Conservation (phyloP, 2,113 vertebrate genomes). For the Carassius carassius region DNA sequence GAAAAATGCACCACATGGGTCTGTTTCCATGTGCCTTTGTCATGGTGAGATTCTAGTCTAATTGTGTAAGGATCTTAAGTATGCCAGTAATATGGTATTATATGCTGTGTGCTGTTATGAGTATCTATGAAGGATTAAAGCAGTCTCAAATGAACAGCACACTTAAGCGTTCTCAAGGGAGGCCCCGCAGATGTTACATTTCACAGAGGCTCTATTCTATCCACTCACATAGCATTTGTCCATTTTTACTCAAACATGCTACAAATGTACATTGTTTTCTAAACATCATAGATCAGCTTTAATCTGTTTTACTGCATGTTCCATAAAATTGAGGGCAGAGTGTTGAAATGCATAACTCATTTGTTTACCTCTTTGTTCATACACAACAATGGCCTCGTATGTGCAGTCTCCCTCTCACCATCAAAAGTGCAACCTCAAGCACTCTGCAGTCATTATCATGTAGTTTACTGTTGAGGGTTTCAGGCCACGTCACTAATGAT, state of each 20-base stretch:
- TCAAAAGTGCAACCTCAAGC: conserved; percentile 11
- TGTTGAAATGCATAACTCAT: background rate
- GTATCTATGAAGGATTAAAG: conserved; percentile 31
- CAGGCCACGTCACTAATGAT: conserved; percentile 25
- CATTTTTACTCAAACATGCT: background rate
- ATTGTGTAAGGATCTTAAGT: conserved; percentile 15
- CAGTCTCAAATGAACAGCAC: conserved; percentile 26
- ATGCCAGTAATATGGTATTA: conserved; percentile 31
- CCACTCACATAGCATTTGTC: background rate
- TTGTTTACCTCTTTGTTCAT: conserved; percentile 51
- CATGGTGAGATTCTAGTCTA: background rate
- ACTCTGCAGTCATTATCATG: conserved; percentile 50
- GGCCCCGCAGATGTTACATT: conserved; percentile 19
- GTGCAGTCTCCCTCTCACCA: conserved; percentile 25
- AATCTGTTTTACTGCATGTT: background rate
- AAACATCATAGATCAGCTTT: background rate
- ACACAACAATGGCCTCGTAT: conserved; percentile 45
- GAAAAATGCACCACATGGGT: background rate
- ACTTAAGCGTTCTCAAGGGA: conserved; percentile 8
- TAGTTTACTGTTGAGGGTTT: conserved; percentile 29
- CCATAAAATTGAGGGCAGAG: conserved; percentile 16
- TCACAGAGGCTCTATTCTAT: conserved; percentile 13
- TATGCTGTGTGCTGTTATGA: conserved; percentile 11
- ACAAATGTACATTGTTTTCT: background rate
- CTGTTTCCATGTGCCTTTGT: background rate